phyloP scores from a whole-genome alignment of 2,888 invertebrate genomes.

The Boloria selene region DNA sequence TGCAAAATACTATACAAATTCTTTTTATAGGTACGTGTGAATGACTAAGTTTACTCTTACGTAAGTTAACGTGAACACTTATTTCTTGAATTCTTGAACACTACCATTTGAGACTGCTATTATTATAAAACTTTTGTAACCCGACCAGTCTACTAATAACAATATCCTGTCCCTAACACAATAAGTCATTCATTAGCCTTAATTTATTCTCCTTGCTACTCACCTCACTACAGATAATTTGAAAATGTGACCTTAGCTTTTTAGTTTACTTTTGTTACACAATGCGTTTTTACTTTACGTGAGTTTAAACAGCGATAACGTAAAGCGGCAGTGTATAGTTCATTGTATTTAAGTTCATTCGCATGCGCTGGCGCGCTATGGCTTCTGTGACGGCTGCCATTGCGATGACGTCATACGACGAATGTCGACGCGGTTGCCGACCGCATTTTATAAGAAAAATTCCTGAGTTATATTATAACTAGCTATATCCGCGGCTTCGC shows the following conservation, averaged over 20 bases:
- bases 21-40: neutral
- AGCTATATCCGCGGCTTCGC: too few relatives aligned
- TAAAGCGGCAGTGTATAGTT: conserved; percentile 57
- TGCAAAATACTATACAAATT: neutral
- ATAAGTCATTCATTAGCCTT: conserved; percentile 81
- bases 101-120: conserved; percentile 17
- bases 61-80: conserved; percentile 15
- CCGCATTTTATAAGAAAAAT: conserved; percentile 31
- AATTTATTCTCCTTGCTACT: conserved; percentile 76
- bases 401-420: conserved; percentile 71
- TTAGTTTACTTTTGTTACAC: conserved; percentile 45
- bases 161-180: conserved; percentile 77
- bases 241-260: conserved; percentile 45
- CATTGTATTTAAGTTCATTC: conserved; percentile 49
- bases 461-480: conserved; percentile 1
- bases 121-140: conserved; percentile 45
- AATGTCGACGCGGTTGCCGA: conserved; percentile 39
- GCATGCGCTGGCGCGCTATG: conserved; percentile 57
- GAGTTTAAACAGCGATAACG: conserved; percentile 49
- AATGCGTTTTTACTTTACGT: conserved; percentile 49
- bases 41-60: conserved; percentile 24
- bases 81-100: conserved; percentile 30
- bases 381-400: conserved; percentile 76
- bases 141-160: conserved; percentile 66
- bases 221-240: conserved; percentile 62